These are phyloP conservation scores for Lasioglossum leucozonium DNA, from an alignment of 2,888 invertebrate genomes.

Conservation along the genomic window DNA sequence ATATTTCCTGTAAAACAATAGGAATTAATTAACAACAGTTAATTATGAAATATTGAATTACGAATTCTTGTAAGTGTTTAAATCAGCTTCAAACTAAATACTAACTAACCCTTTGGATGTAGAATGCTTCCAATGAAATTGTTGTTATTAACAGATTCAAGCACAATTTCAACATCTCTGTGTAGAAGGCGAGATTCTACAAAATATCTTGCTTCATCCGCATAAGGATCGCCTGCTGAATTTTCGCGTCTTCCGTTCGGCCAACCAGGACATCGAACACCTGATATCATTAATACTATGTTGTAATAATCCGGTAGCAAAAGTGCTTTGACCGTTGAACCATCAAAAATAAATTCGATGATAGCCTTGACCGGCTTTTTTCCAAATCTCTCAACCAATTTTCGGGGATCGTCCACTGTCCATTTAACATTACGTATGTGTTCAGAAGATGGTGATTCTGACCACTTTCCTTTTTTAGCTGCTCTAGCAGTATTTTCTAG, in stretches of 20 bases:
- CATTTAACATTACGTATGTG: conserved; percentile 95
- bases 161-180: conserved; percentile 93
- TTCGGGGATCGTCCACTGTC: conserved; percentile 93
- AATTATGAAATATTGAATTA: neutral
- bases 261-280: conserved; percentile 92
- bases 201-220: conserved; percentile 97
- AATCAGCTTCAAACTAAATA: conserved; percentile 1
- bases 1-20: conserved; percentile 89
- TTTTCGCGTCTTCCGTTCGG: conserved; percentile 91
- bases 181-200: conserved; percentile 96
- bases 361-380: conserved; percentile 96
- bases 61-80: neutral
- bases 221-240: conserved; percentile 90
- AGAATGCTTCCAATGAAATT: conserved; percentile 97
- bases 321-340: conserved; percentile 96
- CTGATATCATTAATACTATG: conserved; percentile 97
- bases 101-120: conserved; percentile 90
- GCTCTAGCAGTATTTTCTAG: conserved; percentile 96
- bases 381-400: conserved; percentile 93
- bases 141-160: conserved; percentile 96
- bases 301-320: conserved; percentile 96
- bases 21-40: no score
- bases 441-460: conserved; percentile 85
- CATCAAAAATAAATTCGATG: conserved; percentile 98
- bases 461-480: conserved; percentile 94